These are phyloP conservation scores for Cheilosia soror DNA, from an alignment of 2,888 invertebrate species.

Conservation along the genomic window DNA sequence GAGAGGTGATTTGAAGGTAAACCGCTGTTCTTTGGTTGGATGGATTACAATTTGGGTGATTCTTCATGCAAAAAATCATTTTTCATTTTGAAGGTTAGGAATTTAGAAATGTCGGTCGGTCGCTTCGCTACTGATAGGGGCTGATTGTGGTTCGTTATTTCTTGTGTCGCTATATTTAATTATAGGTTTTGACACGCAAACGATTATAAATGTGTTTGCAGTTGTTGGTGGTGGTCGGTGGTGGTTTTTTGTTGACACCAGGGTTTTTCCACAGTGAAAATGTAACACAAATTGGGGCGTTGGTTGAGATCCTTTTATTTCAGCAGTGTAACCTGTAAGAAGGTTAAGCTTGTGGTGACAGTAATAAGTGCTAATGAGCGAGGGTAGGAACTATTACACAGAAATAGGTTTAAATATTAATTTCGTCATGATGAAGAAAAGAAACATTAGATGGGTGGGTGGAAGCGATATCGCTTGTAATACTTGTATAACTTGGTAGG, in stretches of 20 bases:
- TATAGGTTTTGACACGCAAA: slow-evolving; percentile 65
- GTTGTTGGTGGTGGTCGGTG: not conserved
- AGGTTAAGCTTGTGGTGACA: not conserved
- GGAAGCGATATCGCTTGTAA: too few species aligned
- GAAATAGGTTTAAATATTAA: too few species aligned
- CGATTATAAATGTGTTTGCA: slow-evolving; percentile 50
- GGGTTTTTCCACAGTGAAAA: slow-evolving; percentile 1
- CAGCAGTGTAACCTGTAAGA: not conserved
- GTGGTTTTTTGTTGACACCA: not conserved
- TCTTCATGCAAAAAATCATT: slow-evolving; percentile 64
- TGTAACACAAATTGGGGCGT: slow-evolving; percentile 17
- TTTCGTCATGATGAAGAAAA: too few species aligned
- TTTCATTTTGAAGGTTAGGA: slow-evolving; percentile 47
- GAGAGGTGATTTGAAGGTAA: slow-evolving; percentile 60
- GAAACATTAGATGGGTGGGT: too few species aligned
- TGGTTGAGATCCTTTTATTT: not conserved
- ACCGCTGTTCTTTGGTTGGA: slow-evolving; percentile 46
- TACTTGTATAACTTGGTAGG: too few species aligned
- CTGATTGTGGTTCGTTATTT: slow-evolving; percentile 18
- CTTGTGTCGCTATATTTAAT: slow-evolving; percentile 54
- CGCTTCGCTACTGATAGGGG: not conserved
- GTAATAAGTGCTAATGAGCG: not conserved
- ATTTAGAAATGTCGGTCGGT: slow-evolving; percentile 31
- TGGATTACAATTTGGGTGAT: slow-evolving; percentile 67
- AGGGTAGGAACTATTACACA: too few species aligned